These are phyloP conservation scores for Bettongia penicillata DNA, from an alignment of 2,113 vertebrate genomes.

Conservation along the genomic window DNA sequence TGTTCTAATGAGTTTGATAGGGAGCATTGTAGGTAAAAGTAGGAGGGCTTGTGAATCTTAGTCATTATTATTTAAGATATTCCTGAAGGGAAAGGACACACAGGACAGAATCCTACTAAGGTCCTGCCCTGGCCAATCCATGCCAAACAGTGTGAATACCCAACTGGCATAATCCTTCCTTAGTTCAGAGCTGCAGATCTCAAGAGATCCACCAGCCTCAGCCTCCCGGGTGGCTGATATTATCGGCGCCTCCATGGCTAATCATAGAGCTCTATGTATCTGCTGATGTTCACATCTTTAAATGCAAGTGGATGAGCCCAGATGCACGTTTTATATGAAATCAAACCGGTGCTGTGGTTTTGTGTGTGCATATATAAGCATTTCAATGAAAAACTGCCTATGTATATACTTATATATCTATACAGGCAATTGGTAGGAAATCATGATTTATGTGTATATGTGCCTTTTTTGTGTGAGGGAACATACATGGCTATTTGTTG, in stretches of 20 bases:
- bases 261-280: background rate
- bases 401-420: background rate
- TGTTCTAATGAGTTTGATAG: background rate
- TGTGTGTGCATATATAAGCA: background rate
- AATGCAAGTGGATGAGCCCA: background rate
- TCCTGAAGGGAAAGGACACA: no score
- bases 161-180: background rate
- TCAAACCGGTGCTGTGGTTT: background rate
- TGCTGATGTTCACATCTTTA: background rate
- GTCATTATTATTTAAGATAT: background rate
- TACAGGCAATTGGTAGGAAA: background rate
- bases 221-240: background rate
- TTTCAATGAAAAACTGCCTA: background rate
- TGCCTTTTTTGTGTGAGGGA: background rate
- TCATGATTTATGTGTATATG: background rate
- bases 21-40: background rate
- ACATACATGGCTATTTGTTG: background rate
- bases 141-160: background rate
- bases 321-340: background rate
- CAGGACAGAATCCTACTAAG: no score
- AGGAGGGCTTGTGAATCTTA: background rate
- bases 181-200: background rate
- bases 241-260: background rate
- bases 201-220: background rate
- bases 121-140: background rate